Evolutionary conservation across 2,888 invertebrate genomes (phyloP).

Genomic region (Tenthredo scrophulariae): DNA sequence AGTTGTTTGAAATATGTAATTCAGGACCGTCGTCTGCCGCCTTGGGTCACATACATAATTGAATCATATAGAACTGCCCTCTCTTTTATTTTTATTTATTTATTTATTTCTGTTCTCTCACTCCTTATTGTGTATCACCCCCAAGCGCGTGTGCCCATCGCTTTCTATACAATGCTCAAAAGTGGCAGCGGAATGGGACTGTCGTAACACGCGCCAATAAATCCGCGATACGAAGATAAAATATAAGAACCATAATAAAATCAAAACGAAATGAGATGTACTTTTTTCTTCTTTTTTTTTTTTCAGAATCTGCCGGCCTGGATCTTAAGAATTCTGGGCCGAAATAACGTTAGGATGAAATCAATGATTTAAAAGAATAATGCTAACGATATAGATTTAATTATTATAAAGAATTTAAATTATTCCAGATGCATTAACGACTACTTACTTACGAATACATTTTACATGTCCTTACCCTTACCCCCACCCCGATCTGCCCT

Average conservation of each 20-base stretch:
- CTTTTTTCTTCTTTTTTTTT: slow-evolving; percentile 50
- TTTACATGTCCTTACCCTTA: slow-evolving; percentile 61
- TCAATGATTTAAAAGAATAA: slow-evolving; percentile 58
- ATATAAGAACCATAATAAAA: neutral
- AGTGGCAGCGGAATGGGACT: neutral
- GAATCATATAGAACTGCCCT: neutral
- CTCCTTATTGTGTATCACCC: neutral
- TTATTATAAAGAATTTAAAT: slow-evolving; percentile 66
- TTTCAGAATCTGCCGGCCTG: slow-evolving; percentile 68
- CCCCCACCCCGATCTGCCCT: slow-evolving; percentile 47
- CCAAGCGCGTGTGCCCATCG: neutral
- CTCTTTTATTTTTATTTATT: neutral
- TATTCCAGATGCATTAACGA: slow-evolving; percentile 66
- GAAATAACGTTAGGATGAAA: slow-evolving; percentile 66
- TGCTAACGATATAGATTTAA: slow-evolving; percentile 66
- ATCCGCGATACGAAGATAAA: neutral
- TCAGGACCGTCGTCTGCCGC: neutral
- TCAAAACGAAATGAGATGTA: neutral
- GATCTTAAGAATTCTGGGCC: slow-evolving; percentile 68
- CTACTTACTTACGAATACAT: slow-evolving; percentile 61
- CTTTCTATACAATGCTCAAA: neutral
- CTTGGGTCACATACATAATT: neutral
- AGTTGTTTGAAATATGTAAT: slow-evolving; percentile 19
- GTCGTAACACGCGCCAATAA: neutral
- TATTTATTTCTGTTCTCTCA: neutral